Base-by-base conservation (phyloP, 2,888 invertebrate genomes). In the Lasioglossum zephyrum region DNA sequence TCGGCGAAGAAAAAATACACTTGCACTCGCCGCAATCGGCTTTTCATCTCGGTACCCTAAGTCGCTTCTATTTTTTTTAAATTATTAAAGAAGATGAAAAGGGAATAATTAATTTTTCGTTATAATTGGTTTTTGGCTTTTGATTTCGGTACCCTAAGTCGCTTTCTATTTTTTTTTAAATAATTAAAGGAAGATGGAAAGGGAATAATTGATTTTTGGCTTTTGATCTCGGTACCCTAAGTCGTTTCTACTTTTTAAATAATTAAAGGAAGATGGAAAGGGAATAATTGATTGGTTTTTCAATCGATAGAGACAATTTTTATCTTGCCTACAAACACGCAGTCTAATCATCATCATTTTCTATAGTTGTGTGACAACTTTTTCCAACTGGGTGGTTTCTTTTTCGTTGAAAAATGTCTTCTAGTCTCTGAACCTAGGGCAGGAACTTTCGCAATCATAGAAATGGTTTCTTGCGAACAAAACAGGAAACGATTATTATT, bases 1-100 rank as follows among this genome's bases (percentile, higher is more conserved):
- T 26, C 49, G 36, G 26, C 26, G 69, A 79, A 85, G 75, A 77
- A 78, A 87, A 70, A 78, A 80, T 80, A 79, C 77, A 87, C 85
- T 81, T 79, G 63, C 82, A 74, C 39, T 77, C 53, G 70, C 18
- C 70, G 53, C 49, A 74, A 66, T 74, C 36, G 66, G 63, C 31
- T 5, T 39, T 63, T 57, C 73, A n/a, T 75, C 39, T 73, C 44
- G 44, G n/a, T 57, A 26, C 11, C 3, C 60, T 60, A 26, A 26
- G 13, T 60, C 60, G 60, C 26, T 47, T 47, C 5, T 47, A 47
- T 16, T 47, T 18, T 16, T 47, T 1, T 16, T 36, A 36, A 5
- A 47, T 47, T 5, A 47, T 47, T 47, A 16, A 4, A 47, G 4
- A 44, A 4, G 44, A 44, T 13, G 16, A 47, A 47, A 47, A 41